A percentile compares a stretch with the other conserved stretches of the same genome.
Evolutionary conservation across 2,888 invertebrate species (phyloP).

Genomic region (Mythimna vitellina): DNA sequence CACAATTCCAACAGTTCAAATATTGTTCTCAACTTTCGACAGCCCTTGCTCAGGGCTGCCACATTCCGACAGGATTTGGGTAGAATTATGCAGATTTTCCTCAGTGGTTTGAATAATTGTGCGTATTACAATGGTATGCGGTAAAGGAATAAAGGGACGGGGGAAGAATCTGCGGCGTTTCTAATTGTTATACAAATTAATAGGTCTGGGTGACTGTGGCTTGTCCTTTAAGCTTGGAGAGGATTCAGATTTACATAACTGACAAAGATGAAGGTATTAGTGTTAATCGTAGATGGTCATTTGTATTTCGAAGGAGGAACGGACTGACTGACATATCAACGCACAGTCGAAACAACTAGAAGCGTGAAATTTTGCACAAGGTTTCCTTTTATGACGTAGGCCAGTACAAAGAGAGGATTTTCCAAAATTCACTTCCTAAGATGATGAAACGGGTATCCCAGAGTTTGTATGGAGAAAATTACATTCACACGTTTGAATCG

Average conservation of each 20-base stretch:
- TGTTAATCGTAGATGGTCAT: too few relatives aligned
- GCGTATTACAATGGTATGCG: constrained; percentile 41
- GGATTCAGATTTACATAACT: constrained; percentile 2
- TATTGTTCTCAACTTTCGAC: constrained; percentile 50
- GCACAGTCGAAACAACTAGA: too few relatives aligned
- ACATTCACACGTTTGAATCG: too few relatives aligned
- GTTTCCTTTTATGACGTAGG: too few relatives aligned
- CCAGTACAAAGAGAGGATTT: too few relatives aligned
- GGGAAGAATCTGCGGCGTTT: constrained; percentile 16
- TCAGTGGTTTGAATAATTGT: constrained; percentile 58
- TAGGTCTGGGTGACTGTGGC: constrained; percentile 9
- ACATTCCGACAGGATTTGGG: constrained; percentile 43
- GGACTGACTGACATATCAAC: too few relatives aligned
- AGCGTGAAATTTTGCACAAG: too few relatives aligned
- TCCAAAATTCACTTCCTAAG: too few relatives aligned
- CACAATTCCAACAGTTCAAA: constrained; percentile 41
- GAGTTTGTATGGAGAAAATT: too few relatives aligned
- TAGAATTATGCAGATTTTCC: constrained; percentile 55
- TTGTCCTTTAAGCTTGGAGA: background rate
- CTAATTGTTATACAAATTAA: constrained; percentile 43
- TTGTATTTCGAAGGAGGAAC: too few relatives aligned
- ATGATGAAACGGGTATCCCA: too few relatives aligned
- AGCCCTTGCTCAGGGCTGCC: constrained; percentile 35
- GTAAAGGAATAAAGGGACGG: constrained; percentile 21
- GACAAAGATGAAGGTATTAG: constrained; percentile 4